Base-by-base conservation (phyloP, 2,797 vertebrate species). In the Propithecus deckenii region DNA sequence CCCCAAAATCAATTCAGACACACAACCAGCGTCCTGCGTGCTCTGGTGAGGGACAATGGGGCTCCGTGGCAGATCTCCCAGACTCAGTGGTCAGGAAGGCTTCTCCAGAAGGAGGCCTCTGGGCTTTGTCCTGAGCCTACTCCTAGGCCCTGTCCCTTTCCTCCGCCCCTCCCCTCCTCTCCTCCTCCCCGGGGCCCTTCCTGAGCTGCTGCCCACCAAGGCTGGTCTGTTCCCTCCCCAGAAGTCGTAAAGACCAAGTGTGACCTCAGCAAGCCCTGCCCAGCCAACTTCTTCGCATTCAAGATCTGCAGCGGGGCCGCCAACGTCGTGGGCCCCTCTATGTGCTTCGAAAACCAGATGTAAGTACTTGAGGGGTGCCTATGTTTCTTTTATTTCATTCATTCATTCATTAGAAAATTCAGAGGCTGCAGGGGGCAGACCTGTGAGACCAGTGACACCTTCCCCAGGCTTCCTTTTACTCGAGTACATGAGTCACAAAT, bases 331-430 rank as follows among this genome's bases (percentile, higher is more conserved):
- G 99, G 99, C n/a, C 99, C 99, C 59, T 99, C 97, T 28, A 99
- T 99, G 94, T 99, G 99, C 97, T 99, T 99, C 6, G 96, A 99
- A 0, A 98, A 98, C 63, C 75, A 93, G 55, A 75, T 97, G 99
- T 99, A 98, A 96, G 99, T 98, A 81, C 52, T 18, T 20, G 0
- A 9, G 11, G 5, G 4, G 4, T 5, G 13, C 71, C 12, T 1
- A 2, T 2, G 17, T n/a, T 41, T 61, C 15, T 0, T 72, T 71
- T 11, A 17, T n/a, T 65, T 20, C 38, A 30, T 22, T 35, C 43
- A 11, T 41, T 32, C 85, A 43, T 20, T 86, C 6, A 23, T 48
- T 32, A 20, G 22, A 75, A 88, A 48, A 41, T 30, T 38, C 59
- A 1, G 48, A 69, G 18, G 63, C 65, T 55, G 18, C 20, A 11